Conservation (phyloP, 2,113 vertebrate species). For the Vimba vimba region DNA sequence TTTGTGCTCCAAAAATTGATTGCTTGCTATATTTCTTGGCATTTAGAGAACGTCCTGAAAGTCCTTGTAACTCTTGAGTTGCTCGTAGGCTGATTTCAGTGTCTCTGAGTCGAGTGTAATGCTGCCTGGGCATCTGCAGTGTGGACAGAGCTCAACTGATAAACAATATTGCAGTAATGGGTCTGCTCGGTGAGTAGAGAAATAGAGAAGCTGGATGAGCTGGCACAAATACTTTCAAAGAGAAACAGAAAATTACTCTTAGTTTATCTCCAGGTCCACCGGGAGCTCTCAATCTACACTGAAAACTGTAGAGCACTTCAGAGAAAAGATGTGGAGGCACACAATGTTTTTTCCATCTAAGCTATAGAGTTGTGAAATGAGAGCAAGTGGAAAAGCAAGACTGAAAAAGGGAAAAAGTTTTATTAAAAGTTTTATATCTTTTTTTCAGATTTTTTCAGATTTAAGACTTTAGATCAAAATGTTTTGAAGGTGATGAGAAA, state of each 20-base stretch:
- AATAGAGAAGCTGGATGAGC: not conserved
- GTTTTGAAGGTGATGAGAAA: not conserved
- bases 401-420: not conserved
- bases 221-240: not conserved
- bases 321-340: not conserved
- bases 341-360: not conserved
- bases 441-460: not conserved
- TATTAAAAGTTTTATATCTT: not conserved
- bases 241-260: not conserved
- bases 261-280: not conserved
- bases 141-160: not conserved
- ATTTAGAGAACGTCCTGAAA: not conserved
- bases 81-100: not conserved
- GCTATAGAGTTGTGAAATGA: not conserved
- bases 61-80: not conserved
- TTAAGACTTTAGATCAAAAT: not conserved
- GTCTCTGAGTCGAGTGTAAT: not conserved
- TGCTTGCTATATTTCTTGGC: not conserved
- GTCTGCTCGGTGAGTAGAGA: slow-evolving; percentile 3
- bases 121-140: not conserved
- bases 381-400: not conserved
- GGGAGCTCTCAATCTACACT: not conserved
- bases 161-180: not conserved
- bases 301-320: not conserved
- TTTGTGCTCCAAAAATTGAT: not conserved